A percentile compares a stretch with the other conserved stretches of the same genome.
Evolutionary conservation across 1,140 invertebrate species (phyloP).

Genomic region (Vanessa atalanta): DNA sequence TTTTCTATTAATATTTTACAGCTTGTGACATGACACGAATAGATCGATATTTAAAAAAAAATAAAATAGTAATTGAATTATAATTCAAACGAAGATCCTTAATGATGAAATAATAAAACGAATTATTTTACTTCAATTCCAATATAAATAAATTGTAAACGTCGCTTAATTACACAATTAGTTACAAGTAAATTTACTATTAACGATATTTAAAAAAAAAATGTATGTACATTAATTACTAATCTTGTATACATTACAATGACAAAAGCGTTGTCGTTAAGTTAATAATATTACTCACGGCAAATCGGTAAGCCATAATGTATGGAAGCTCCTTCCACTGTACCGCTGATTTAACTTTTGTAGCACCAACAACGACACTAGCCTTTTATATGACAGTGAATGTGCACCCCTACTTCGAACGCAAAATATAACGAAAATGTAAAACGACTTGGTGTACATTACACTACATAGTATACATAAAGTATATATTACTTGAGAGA

Average conservation of each 20-base stretch:
- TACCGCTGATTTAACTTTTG: slow-evolving; percentile 39
- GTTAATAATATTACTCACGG: slow-evolving; percentile 55
- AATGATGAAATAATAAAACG: too few species aligned
- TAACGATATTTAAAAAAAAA: too few species aligned
- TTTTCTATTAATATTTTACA: background rate
- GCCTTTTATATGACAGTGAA: slow-evolving; percentile 75
- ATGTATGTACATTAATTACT: too few species aligned
- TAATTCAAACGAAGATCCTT: too few species aligned
- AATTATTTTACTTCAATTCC: too few species aligned
- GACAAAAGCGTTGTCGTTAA: too few species aligned
- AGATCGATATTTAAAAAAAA: too few species aligned
- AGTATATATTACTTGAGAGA: background rate
- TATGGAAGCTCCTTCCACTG: slow-evolving; percentile 46
- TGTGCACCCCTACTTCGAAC: slow-evolving; percentile 58
- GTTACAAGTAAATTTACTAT: too few species aligned
- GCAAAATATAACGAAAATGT: slow-evolving; percentile 29
- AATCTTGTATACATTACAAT: too few species aligned
- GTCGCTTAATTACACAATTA: too few species aligned
- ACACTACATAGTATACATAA: background rate
- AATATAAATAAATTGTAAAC: too few species aligned
- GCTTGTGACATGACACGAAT: background rate
- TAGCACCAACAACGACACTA: slow-evolving; percentile 8
- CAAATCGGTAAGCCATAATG: slow-evolving; percentile 65
- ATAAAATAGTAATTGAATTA: too few species aligned
- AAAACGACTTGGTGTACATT: slow-evolving; percentile 31